Base-by-base conservation (phyloP, 2,113 vertebrate genomes). In the Neoarius graeffei region DNA sequence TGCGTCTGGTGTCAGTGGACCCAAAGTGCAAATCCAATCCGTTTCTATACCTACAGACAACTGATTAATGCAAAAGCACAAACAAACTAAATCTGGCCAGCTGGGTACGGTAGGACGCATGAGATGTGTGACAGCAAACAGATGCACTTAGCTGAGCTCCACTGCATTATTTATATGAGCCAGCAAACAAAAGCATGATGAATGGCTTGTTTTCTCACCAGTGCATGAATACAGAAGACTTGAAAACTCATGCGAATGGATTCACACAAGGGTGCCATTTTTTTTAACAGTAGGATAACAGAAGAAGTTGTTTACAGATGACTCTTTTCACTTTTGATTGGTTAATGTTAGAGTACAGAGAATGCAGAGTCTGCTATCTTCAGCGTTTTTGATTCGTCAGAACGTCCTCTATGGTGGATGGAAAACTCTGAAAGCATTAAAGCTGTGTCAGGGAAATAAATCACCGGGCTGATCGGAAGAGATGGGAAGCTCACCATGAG, bases 151-250 rank as follows among this genome's bases (percentile, higher is more conserved):
- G 81, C 84, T 23, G 74, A 85, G 90, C 81, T 14, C 83, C 69
- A 89, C 81, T 62, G 60, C 85, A 91, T 93, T 93, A 94, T 94
- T 94, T 92, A 92, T 87, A 79, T 73, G 25, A 62, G 85, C 52
- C 27, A 52, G 85, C 59, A 89, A 90, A 88, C 83, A 82, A 85
- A 89, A 87, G 77, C 85, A 56, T 88, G 83, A 91, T 90, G 90
- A 92, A 91, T 85, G 84, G 11, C 84, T 86, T 56, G 79, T 73
- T 89, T 88, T 83, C 57, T 25, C 77, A 85, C 48, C 77, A 79
- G 81, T 81, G 42, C 30, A 90, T 77, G 77, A 89, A 81, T 67
- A 84, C 76, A 87, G 54, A 80, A 54, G 64, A 79, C 59, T 83
- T 35, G 30, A 85, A 81, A 86, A 82, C 52, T 52, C 42, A 48